A percentile compares a stretch with the other conserved stretches of the same genome.
Evolutionary conservation across 2,888 invertebrate genomes (phyloP).

Genomic region (Chalcis sispes): DNA sequence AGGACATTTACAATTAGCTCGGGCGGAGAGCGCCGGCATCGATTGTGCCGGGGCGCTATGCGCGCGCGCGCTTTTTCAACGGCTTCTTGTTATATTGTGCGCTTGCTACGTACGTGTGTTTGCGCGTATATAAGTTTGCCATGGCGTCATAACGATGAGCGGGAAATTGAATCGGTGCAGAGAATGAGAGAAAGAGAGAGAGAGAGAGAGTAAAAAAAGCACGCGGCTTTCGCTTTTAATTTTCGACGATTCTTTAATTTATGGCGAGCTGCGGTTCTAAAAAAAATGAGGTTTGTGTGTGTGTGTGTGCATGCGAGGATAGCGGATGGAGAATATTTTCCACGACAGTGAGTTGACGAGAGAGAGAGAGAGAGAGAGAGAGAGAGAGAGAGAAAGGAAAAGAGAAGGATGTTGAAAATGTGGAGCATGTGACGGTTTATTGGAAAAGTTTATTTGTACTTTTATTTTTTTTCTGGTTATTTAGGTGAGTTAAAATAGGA

Average conservation of each 20-base stretch:
- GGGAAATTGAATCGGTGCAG: conserved; percentile 39
- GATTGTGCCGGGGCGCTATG: conserved; percentile 12
- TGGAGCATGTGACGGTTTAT: too few relatives aligned
- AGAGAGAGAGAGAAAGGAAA: too few relatives aligned
- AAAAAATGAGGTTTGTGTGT: not conserved
- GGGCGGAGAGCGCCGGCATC: conserved; percentile 10
- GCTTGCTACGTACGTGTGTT: not conserved
- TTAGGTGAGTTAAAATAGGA: too few relatives aligned
- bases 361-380: not conserved
- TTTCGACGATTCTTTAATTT: conserved; percentile 31
- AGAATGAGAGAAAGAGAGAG: not conserved
- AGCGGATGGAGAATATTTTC: conserved; percentile 1
- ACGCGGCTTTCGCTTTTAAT: conserved; percentile 29
- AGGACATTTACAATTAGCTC: conserved; percentile 25
- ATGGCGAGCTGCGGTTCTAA: conserved; percentile 1
- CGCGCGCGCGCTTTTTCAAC: too few relatives aligned
- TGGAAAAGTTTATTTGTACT: too few relatives aligned
- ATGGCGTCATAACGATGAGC: too few relatives aligned
- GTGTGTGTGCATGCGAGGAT: not conserved
- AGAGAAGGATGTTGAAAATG: too few relatives aligned
- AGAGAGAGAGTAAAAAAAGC: not conserved
- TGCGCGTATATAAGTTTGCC: not conserved
- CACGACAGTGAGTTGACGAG: not conserved
- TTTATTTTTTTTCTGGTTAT: too few relatives aligned
- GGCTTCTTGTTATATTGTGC: conserved; percentile 21